Conservation (phyloP, 2,113 vertebrate species). For the Psephotus haematonotus region DNA sequence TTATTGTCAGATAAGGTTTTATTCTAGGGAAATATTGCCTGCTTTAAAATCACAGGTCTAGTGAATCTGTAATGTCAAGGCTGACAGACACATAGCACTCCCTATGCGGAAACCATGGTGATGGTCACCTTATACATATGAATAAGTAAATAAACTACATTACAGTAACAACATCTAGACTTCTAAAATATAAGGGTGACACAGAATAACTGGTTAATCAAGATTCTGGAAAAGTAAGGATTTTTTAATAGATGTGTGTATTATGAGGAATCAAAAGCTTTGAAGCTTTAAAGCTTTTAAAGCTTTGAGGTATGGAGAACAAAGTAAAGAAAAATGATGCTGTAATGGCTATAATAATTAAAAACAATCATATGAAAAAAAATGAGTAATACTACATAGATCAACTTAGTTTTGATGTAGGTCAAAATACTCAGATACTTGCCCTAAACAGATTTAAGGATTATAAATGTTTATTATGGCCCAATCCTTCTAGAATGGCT, state of each 20-base stretch:
- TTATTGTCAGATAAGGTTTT: background rate
- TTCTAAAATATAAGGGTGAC: background rate
- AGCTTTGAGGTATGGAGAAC: background rate
- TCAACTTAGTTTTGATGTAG: background rate
- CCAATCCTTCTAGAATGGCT: background rate
- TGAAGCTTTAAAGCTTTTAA: background rate
- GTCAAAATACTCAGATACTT: background rate
- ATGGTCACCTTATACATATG: conserved; percentile 19
- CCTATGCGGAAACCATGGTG: background rate
- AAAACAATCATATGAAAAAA: background rate
- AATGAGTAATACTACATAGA: background rate
- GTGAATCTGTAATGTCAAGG: background rate
- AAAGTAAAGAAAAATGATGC: background rate
- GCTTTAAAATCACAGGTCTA: conserved; percentile 9
- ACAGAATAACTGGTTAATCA: background rate
- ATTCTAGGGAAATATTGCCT: background rate
- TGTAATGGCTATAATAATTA: background rate
- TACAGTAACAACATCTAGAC: background rate
- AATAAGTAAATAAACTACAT: background rate
- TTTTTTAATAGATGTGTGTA: background rate
- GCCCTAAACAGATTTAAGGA: background rate
- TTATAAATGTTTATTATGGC: background rate
- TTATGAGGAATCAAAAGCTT: background rate
- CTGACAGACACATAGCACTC: background rate
- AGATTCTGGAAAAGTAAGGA: background rate